A percentile compares a stretch with the other conserved stretches of the same genome.
Conservation (phyloP, 2,113 vertebrate species). For the Camelus dromedarius region DNA sequence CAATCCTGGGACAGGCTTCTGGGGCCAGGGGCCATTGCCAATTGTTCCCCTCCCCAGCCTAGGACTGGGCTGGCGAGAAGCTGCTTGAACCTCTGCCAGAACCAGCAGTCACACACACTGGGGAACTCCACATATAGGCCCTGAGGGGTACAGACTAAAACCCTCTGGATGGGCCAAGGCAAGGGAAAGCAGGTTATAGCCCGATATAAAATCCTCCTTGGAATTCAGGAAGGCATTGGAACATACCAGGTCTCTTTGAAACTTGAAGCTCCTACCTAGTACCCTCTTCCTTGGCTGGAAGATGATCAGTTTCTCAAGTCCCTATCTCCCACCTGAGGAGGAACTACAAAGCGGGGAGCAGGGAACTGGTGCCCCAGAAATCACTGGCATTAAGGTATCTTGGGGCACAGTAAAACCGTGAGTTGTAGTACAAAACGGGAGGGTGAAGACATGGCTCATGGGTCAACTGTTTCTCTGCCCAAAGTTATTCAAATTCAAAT, state of each 20-base stretch:
- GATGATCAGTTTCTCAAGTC: not conserved
- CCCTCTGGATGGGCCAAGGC: not conserved
- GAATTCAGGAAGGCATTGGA: not conserved
- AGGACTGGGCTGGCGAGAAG: not conserved
- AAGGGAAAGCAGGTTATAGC: constrained; percentile 19
- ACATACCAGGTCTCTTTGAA: constrained; percentile 15
- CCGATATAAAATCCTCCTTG: not conserved
- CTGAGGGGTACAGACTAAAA: not conserved
- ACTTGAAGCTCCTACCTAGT: not conserved
- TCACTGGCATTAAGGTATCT: not conserved
- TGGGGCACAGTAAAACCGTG: not conserved
- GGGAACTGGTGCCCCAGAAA: not conserved
- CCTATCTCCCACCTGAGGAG: not conserved
- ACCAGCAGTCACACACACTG: not conserved
- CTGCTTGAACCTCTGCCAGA: not conserved
- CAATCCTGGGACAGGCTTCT: not conserved
- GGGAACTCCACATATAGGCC: not conserved
- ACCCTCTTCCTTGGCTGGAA: not conserved
- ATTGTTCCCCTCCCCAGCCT: not conserved
- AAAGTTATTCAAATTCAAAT: constrained; percentile 1
- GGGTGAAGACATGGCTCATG: not conserved
- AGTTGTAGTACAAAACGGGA: not conserved
- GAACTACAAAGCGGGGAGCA: not conserved
- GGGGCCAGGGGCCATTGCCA: not conserved
- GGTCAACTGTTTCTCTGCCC: constrained; percentile 19